Conservation (phyloP, 1,140 invertebrate species). For the Cecropterus lyciades region DNA sequence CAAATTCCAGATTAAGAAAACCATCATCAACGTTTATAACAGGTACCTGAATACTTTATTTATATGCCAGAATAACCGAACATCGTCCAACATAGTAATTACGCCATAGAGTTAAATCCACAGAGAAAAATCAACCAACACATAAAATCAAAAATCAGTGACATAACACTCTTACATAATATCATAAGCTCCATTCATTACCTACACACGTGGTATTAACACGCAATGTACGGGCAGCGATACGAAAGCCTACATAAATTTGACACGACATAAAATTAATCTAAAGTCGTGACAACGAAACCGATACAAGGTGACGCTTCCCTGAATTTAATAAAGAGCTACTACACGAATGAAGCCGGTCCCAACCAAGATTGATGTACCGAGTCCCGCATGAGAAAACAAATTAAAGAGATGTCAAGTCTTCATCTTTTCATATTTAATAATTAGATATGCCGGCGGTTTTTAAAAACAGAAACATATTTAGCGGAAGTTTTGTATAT, state of each 20-base stretch:
- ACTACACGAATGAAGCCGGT: constrained; percentile 41
- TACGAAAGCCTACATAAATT: constrained; percentile 62
- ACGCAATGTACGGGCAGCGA: constrained; percentile 41
- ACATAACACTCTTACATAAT: too few species aligned
- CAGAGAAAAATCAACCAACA: too few species aligned
- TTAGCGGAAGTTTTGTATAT: too few species aligned
- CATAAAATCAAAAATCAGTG: too few species aligned
- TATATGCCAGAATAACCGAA: too few species aligned
- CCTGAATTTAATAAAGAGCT: constrained; percentile 70
- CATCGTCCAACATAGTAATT: too few species aligned
- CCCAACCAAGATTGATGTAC: constrained; percentile 64
- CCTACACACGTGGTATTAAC: constrained; percentile 37
- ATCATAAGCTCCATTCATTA: constrained; percentile 2
- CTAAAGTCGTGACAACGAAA: constrained; percentile 50
- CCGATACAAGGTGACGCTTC: constrained; percentile 44
- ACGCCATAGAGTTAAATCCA: too few species aligned
- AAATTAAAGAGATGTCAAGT: constrained; percentile 53
- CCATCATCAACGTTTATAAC: too few species aligned
- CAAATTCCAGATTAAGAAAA: too few species aligned
- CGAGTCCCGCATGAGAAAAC: constrained; percentile 41
- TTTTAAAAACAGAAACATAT: too few species aligned
- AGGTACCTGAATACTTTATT: too few species aligned
- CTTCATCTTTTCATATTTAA: constrained; percentile 41
- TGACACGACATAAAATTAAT: constrained; percentile 72
- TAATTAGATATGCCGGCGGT: constrained; percentile 13